Percentiles rank a stretch among this genome's conserved stretches.
Evolutionary conservation across 2,797 vertebrate genomes (phyloP).

Genomic region (Poeciliopsis presidionis): DNA sequence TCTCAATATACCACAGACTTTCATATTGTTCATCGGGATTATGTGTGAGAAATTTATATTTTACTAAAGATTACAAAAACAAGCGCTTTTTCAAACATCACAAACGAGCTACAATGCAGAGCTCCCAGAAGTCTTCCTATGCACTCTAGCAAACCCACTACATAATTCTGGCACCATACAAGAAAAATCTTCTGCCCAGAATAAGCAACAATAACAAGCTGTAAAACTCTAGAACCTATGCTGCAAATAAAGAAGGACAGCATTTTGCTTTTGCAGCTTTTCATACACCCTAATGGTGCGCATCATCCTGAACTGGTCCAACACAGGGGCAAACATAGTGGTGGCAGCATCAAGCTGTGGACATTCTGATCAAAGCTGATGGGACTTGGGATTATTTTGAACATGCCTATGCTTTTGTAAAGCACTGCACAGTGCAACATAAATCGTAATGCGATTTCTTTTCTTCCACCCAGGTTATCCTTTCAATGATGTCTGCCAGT

Average conservation of each 20-base stretch:
- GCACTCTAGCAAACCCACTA: not conserved
- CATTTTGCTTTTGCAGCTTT: not conserved
- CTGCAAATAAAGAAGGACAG: not conserved
- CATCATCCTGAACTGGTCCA: not conserved
- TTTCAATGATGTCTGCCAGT: slow-evolving; percentile 98
- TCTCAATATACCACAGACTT: not conserved
- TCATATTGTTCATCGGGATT: not conserved
- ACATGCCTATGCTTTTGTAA: not conserved
- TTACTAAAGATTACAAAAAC: not conserved
- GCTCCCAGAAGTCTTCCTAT: not conserved
- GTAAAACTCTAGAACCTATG: not conserved
- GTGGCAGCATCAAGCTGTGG: not conserved
- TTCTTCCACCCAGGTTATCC: slow-evolving; percentile 87
- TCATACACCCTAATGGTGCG: not conserved
- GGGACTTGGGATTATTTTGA: not conserved
- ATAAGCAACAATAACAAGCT: not conserved
- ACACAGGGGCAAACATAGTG: not conserved
- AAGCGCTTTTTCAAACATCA: not conserved
- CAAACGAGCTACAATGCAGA: not conserved
- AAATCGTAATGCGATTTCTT: slow-evolving; percentile 11
- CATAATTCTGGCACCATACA: not conserved
- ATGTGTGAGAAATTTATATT: not conserved
- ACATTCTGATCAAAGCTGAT: not conserved
- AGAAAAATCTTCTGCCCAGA: not conserved
- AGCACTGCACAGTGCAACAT: not conserved